These are phyloP conservation scores for Gracilinanus agilis DNA, from an alignment of 2,113 vertebrate genomes.

Conservation along the genomic window DNA sequence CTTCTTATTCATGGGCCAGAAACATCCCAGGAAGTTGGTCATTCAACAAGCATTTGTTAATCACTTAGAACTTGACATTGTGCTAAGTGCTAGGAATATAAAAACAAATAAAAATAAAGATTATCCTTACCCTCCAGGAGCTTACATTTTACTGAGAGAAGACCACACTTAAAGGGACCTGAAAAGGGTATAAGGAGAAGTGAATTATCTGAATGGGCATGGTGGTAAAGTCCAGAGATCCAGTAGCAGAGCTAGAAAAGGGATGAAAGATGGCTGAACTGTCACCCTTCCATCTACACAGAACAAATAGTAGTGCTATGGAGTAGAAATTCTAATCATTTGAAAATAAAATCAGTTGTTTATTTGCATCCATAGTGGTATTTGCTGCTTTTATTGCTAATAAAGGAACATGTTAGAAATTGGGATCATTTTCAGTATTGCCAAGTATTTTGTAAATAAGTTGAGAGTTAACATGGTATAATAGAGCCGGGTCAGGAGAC, in stretches of 20 bases:
- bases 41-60: neutral
- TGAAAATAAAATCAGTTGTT: neutral
- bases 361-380: conserved; percentile 2
- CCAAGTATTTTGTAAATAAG: neutral
- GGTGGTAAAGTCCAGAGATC: neutral
- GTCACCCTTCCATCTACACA: too few relatives aligned
- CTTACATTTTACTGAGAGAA: neutral
- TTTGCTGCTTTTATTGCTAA: conserved; percentile 8
- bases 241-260: neutral
- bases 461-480: neutral
- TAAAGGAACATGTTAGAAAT: neutral
- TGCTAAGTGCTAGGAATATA: neutral
- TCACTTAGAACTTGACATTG: neutral
- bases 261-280: neutral
- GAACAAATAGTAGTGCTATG: neutral
- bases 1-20: neutral
- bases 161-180: neutral
- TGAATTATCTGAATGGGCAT: neutral
- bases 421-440: neutral
- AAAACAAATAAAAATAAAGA: neutral
- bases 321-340: conserved; percentile 52
- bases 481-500: neutral
- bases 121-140: neutral
- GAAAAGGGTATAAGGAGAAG: neutral
- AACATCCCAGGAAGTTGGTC: neutral